phyloP scores from a whole-genome alignment of 1,140 invertebrate species.

The Hestina assimilis region DNA sequence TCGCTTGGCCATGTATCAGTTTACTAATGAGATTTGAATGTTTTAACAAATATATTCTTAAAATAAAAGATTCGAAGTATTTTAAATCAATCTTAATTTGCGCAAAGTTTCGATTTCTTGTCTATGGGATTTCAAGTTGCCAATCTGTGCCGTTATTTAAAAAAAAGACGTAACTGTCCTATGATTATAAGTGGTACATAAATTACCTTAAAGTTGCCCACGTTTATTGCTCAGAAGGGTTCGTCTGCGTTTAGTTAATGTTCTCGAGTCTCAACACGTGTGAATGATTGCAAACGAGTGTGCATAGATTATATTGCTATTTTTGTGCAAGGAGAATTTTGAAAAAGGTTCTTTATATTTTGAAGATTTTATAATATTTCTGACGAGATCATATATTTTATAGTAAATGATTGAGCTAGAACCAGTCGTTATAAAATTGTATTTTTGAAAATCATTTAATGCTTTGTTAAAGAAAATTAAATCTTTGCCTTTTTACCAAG shows the following conservation, averaged over 20 bases:
- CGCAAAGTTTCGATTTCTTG: too few species aligned
- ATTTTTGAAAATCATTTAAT: too few species aligned
- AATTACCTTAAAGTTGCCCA: background rate
- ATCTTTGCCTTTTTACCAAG: too few species aligned
- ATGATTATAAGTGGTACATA: conserved; percentile 1
- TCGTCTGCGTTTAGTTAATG: background rate
- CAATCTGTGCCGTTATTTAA: background rate
- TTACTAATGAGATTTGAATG: conserved; percentile 20
- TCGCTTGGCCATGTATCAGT: conserved; percentile 3
- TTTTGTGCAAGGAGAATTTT: background rate
- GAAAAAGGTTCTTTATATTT: background rate
- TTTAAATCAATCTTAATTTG: background rate
- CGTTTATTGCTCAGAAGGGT: background rate
- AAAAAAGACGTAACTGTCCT: background rate
- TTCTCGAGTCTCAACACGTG: conserved; percentile 2
- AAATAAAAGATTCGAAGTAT: background rate
- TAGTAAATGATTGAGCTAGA: too few species aligned
- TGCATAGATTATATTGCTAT: conserved; percentile 7
- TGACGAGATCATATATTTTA: too few species aligned
- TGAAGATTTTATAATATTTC: background rate
- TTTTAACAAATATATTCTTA: background rate
- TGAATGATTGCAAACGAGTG: conserved; percentile 5
- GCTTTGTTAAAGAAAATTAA: too few species aligned
- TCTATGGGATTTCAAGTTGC: background rate
- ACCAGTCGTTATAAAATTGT: too few species aligned